These are phyloP conservation scores for Eupithecia subumbrata DNA, from an alignment of 2,888 invertebrate species.

Conservation along the genomic window DNA sequence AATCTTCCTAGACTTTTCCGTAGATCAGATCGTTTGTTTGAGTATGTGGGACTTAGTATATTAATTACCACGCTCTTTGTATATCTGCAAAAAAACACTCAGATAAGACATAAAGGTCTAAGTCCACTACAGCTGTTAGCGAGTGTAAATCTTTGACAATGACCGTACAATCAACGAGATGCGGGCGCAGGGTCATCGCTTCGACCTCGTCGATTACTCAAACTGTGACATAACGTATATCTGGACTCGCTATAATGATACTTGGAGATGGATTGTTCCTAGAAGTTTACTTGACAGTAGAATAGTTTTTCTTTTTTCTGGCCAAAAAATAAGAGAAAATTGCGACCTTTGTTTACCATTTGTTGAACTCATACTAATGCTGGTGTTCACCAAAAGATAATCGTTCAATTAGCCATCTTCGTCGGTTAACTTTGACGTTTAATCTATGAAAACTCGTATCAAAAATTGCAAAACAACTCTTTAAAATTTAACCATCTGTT, in stretches of 20 bases:
- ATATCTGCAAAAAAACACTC: not conserved
- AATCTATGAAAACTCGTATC: too few species aligned
- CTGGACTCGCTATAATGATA: not conserved
- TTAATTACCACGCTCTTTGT: not conserved
- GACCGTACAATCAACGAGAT: constrained; percentile 32
- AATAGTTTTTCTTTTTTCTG: not conserved
- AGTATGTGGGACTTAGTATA: too few species aligned
- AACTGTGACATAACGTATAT: constrained; percentile 36
- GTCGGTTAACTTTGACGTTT: too few species aligned
- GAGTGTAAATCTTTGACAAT: constrained; percentile 29
- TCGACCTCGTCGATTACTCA: constrained; percentile 34
- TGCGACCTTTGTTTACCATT: too few species aligned
- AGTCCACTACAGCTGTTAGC: constrained; percentile 7
- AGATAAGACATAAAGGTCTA: constrained; percentile 2
- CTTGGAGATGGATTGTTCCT: not conserved
- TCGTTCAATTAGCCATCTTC: too few species aligned
- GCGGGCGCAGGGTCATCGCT: constrained; percentile 35
- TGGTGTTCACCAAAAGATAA: too few species aligned
- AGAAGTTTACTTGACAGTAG: not conserved
- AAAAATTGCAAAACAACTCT: too few species aligned
- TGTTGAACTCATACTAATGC: too few species aligned
- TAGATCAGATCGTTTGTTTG: too few species aligned
- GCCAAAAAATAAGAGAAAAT: too few species aligned
- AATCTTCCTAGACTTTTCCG: too few species aligned
- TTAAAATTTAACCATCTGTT: too few species aligned